Evolutionary conservation across 2,888 invertebrate species (phyloP).

Genomic region (Epirrhoe tristata): DNA sequence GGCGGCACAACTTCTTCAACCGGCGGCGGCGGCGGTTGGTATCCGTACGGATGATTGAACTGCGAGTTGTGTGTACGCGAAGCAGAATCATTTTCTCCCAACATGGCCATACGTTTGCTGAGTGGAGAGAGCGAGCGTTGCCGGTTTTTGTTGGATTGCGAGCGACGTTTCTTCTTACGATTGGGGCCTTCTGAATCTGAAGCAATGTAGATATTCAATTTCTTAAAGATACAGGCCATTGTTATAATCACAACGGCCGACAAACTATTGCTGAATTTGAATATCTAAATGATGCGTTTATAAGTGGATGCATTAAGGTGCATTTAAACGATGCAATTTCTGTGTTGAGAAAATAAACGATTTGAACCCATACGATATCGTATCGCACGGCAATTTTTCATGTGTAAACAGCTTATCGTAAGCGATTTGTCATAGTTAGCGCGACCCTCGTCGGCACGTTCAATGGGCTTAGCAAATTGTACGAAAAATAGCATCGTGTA

Average conservation of each 20-base stretch:
- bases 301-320: not conserved
- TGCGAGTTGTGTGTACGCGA: slow-evolving; percentile 86
- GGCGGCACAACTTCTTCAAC: slow-evolving; percentile 70
- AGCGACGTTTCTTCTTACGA: slow-evolving; percentile 86
- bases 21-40: slow-evolving; percentile 85
- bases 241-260: not conserved
- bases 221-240: slow-evolving; percentile 6
- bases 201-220: slow-evolving; percentile 33
- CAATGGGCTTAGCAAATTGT: too few relatives aligned
- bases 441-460: too few relatives aligned
- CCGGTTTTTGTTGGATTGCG: slow-evolving; percentile 85
- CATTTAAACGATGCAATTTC: too few relatives aligned
- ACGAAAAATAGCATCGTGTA: too few relatives aligned
- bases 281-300: not conserved
- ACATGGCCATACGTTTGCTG: slow-evolving; percentile 93
- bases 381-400: too few relatives aligned
- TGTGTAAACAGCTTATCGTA: too few relatives aligned
- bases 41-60: slow-evolving; percentile 89
- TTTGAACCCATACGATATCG: too few relatives aligned
- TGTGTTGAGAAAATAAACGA: too few relatives aligned
- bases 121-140: slow-evolving; percentile 92
- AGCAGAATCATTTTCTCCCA: slow-evolving; percentile 83
- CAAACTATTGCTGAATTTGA: not conserved
- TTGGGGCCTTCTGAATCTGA: slow-evolving; percentile 82
- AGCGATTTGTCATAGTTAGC: too few relatives aligned